These are phyloP conservation scores for Drosophila gaucha DNA, from an alignment of 2,888 invertebrate species.

Conservation along the genomic window DNA sequence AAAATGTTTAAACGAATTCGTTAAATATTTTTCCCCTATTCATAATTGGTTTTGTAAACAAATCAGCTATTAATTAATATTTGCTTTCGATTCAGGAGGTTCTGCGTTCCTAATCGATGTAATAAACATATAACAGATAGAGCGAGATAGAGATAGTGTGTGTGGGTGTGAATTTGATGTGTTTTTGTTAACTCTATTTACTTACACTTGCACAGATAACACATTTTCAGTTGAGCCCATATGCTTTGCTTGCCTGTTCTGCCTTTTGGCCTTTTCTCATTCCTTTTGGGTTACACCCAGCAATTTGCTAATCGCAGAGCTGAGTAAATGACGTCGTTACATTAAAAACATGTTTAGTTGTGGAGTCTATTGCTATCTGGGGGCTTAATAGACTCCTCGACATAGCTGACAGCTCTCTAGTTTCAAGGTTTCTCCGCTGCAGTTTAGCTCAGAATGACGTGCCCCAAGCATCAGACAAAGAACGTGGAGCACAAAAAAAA, in stretches of 20 bases:
- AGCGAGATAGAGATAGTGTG: background rate
- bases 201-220: slow-evolving; percentile 3
- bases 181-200: no score
- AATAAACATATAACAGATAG: background rate
- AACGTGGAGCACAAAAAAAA: slow-evolving; percentile 12
- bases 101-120: slow-evolving; percentile 6
- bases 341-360: slow-evolving; percentile 27
- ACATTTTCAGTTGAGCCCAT: background rate
- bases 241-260: background rate
- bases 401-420: slow-evolving; percentile 31
- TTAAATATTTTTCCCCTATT: slow-evolving; percentile 15
- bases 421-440: slow-evolving; percentile 32
- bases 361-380: slow-evolving; percentile 12
- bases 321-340: slow-evolving; percentile 29
- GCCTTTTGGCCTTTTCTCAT: background rate
- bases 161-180: background rate
- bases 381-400: slow-evolving; percentile 40
- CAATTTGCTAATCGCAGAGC: slow-evolving; percentile 29
- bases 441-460: slow-evolving; percentile 38
- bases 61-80: slow-evolving; percentile 54
- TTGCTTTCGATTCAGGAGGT: slow-evolving; percentile 38
- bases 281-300: background rate
- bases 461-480: slow-evolving; percentile 27
- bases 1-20: slow-evolving; percentile 21
- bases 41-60: slow-evolving; percentile 57